Base-by-base conservation (phyloP, 2,113 vertebrate genomes). In the Loxodonta africana region DNA sequence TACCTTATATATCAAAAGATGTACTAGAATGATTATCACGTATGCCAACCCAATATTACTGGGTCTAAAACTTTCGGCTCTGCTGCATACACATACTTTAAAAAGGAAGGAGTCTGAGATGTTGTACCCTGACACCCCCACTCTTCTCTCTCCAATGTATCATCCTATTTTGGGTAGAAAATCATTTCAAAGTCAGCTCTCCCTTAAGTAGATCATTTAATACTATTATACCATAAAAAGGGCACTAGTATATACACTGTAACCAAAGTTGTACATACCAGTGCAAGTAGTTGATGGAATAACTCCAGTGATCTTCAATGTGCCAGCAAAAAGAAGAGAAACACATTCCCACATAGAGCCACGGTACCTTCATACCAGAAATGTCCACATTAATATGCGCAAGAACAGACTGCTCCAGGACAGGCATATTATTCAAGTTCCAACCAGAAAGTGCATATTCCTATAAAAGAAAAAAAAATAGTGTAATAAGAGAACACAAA, bases 241-340 rank as follows among this genome's bases (percentile, higher is more conserved):
- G 14, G 30, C 73, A 71, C 8, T 44, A 65, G 46, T n/a, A 67
- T 18, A 71, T 33, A 81, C 62, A 21, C 89, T 44, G 6, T 57
- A 96, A 25, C 2, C 20, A 90, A 92, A 65, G 83, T 8, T 69
- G 30, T 46, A 71, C 99, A 83, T 98, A 99, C 99, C 99, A 99
- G 80, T 99, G 99, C 97, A 99, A 98, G 97, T 99, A 99, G 98
- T 99, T 99, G 98, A 99, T 99, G 85, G 99, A 99, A 96, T 99
- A 99, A 95, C 99, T 99, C 99, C 99, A 99, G 98, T 99, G 99
- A 97, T 99, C 99, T 97, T 99, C 99, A 51, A 99, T 99, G 94
- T 99, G 99, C 99, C 99, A 99, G 97, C 99, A 99, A 96, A 99
- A 99, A 0, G 99, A 99, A 81, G 99, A 99, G 98, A 99, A 99